These are phyloP conservation scores for Lytechinus pictus DNA, from an alignment of 35 echinoderm and acorn worm genomes.

Conservation along the genomic window DNA sequence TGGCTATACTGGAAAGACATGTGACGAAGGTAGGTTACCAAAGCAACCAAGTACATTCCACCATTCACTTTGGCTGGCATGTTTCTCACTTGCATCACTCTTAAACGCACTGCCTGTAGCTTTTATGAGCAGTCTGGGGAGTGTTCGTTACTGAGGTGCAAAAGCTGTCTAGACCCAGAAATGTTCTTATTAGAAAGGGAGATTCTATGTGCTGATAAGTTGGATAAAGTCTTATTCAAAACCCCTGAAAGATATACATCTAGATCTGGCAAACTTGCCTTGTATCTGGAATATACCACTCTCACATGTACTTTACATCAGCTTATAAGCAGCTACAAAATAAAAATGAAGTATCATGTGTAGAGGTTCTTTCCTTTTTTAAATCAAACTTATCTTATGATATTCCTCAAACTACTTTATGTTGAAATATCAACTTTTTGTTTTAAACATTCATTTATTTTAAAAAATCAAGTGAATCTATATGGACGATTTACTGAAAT, in stretches of 20 bases:
- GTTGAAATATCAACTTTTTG: not conserved
- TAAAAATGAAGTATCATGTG: not conserved
- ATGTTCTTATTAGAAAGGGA: not conserved
- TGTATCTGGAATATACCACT: not conserved
- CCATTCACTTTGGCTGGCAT: conserved; percentile 10
- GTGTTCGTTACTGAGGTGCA: not conserved
- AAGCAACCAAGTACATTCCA: not conserved
- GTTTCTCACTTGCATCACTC: not conserved
- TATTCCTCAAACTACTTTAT: not conserved
- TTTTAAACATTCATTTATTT: not conserved
- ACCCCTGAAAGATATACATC: not conserved
- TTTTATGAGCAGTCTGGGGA: not conserved
- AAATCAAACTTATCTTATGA: not conserved
- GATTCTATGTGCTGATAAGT: not conserved
- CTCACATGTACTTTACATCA: not conserved
- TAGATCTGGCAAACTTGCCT: not conserved
- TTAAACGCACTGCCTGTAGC: not conserved
- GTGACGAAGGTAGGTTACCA: conserved; percentile 74
- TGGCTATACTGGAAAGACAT: conserved; percentile 81
- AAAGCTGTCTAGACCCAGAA: not conserved
- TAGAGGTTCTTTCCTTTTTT: too few species aligned
- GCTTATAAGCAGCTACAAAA: not conserved
- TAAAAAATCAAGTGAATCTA: not conserved
- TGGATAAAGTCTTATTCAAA: not conserved
- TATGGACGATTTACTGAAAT: not conserved